Percentiles rank a stretch among this genome's conserved stretches.
Conservation (phyloP, 1,140 invertebrate species). For the Periplaneta americana region DNA sequence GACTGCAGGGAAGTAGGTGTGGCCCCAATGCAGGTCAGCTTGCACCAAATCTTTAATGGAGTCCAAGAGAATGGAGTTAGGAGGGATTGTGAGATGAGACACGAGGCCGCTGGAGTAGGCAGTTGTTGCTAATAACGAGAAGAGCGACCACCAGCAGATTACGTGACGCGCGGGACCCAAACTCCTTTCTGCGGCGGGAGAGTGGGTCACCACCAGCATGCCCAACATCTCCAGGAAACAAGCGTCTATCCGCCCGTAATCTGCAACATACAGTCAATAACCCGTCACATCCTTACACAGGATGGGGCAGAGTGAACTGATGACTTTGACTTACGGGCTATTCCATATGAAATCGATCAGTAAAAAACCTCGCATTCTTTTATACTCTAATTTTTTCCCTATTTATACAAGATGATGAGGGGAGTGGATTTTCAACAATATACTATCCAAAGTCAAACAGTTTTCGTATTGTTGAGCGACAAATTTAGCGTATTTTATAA, state of each 20-base stretch:
- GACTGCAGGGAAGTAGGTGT: neutral
- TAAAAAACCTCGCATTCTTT: too few relatives aligned
- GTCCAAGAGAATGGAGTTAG: neutral
- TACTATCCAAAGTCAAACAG: too few relatives aligned
- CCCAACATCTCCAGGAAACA: neutral
- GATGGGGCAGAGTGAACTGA: too few relatives aligned
- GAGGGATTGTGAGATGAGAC: neutral
- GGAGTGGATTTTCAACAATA: too few relatives aligned
- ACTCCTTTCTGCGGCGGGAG: neutral
- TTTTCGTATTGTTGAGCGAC: too few relatives aligned
- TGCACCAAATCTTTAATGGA: neutral
- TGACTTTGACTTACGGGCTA: too few relatives aligned
- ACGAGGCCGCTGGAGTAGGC: neutral
- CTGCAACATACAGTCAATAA: too few relatives aligned
- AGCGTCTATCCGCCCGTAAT: neutral
- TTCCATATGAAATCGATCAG: too few relatives aligned
- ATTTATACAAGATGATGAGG: too few relatives aligned
- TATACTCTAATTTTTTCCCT: too few relatives aligned
- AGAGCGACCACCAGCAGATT: neutral
- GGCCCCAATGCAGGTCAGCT: neutral
- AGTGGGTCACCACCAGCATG: neutral
- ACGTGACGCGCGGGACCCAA: neutral
- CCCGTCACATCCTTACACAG: too few relatives aligned
- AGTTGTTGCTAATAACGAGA: neutral
- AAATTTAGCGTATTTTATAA: too few relatives aligned